Conservation (phyloP, 2,113 vertebrate genomes). For the Sylvicapra grimmia region DNA sequence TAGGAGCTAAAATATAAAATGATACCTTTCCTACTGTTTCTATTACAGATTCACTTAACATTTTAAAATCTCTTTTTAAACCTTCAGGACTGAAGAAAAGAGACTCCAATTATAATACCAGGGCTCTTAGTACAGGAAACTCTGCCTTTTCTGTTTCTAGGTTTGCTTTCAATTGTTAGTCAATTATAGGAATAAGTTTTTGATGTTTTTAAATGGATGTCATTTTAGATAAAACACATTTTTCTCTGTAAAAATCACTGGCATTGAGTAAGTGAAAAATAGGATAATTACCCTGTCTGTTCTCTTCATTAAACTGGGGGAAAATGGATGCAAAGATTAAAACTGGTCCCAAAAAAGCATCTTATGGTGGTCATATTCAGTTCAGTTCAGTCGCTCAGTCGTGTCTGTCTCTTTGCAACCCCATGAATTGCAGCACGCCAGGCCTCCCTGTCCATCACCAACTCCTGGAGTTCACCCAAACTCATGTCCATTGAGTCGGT, state of each 20-base stretch:
- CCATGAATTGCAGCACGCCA: no score
- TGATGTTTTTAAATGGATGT: slow-evolving; percentile 74
- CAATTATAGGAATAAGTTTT: slow-evolving; percentile 66
- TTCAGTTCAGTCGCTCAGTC: no score
- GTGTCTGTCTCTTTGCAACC: fast-evolving
- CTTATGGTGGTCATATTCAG: not conserved
- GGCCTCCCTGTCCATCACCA: no score
- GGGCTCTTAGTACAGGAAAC: not conserved
- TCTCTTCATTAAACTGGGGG: slow-evolving; percentile 49
- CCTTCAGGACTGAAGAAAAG: not conserved
- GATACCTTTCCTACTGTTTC: slow-evolving; percentile 37
- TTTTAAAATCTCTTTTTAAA: slow-evolving; percentile 44
- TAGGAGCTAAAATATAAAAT: not conserved
- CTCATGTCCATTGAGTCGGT: fast-evolving
- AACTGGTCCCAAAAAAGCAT: not conserved
- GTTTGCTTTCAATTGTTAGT: slow-evolving; percentile 57
- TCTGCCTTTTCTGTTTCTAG: slow-evolving; percentile 41
- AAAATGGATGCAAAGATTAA: not conserved
- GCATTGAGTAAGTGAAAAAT: slow-evolving; percentile 61
- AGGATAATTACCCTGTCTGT: slow-evolving; percentile 54
- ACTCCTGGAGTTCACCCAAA: fast-evolving
- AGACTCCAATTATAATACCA: not conserved
- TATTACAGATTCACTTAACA: not conserved
- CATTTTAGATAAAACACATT: slow-evolving; percentile 69
- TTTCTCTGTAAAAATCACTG: slow-evolving; percentile 49